Conservation (phyloP, 2,797 vertebrate species). For the Rhabdomys pumilio region DNA sequence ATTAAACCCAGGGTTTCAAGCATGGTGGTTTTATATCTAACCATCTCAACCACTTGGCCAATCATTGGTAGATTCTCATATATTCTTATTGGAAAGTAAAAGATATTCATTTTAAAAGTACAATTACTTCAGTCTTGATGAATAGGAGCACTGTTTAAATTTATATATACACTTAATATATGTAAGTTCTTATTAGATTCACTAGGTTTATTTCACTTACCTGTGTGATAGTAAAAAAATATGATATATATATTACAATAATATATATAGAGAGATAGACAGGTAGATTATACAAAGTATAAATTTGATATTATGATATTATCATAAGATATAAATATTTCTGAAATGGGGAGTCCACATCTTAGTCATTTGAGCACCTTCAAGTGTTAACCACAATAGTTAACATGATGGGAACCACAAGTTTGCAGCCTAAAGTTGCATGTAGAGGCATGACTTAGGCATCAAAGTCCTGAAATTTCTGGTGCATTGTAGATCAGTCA, state of each 20-base stretch:
- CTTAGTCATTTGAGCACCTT: neutral
- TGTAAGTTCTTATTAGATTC: neutral
- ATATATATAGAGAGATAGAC: too few species aligned
- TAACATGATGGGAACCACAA: neutral
- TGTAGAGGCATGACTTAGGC: neutral
- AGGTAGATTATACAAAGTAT: neutral
- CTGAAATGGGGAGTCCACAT: neutral
- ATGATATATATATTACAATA: neutral
- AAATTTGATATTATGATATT: neutral
- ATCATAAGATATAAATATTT: neutral
- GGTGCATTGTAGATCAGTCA: neutral
- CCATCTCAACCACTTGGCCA: neutral
- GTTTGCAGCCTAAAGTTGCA: neutral
- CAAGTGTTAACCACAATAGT: neutral
- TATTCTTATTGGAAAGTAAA: neutral
- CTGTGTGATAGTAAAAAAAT: neutral
- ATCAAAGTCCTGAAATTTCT: neutral
- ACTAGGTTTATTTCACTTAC: neutral
- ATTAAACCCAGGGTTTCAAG: neutral
- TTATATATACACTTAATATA: conserved; percentile 8
- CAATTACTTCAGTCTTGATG: neutral
- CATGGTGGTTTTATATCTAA: neutral
- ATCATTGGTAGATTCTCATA: neutral
- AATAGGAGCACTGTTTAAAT: conserved; percentile 2
- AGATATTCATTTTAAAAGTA: neutral